These are phyloP conservation scores for Drosophila subsilvestris DNA, from an alignment of 2,888 invertebrate genomes.

Conservation along the genomic window DNA sequence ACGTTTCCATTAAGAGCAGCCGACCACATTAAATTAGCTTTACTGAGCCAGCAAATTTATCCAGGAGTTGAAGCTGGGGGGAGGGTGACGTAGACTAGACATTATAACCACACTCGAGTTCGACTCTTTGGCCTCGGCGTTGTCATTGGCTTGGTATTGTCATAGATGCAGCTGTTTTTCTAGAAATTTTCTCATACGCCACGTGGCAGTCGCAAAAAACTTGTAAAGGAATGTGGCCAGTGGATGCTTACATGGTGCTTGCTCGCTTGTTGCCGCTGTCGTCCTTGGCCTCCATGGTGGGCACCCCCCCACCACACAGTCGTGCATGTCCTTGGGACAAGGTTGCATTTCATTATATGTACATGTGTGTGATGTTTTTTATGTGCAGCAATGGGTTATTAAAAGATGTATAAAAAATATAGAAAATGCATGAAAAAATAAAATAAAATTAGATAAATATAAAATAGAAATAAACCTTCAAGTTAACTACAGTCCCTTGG, in stretches of 20 bases:
- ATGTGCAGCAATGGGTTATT: slow-evolving; percentile 33
- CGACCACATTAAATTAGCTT: slow-evolving; percentile 52
- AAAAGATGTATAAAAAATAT: slow-evolving; percentile 39
- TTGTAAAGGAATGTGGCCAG: background rate
- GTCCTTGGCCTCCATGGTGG: slow-evolving; percentile 55
- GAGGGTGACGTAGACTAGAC: slow-evolving; percentile 12
- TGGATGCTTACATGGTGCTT: slow-evolving; percentile 20
- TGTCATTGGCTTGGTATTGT: slow-evolving; percentile 60
- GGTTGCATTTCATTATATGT: slow-evolving; percentile 43
- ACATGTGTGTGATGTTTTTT: slow-evolving; percentile 30
- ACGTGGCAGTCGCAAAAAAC: slow-evolving; percentile 27
- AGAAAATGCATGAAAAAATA: slow-evolving; percentile 25
- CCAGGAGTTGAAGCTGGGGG: background rate
- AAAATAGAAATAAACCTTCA: background rate
- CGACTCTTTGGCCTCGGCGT: background rate
- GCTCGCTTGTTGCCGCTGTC: slow-evolving; percentile 31
- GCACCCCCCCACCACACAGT: background rate
- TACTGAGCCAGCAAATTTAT: slow-evolving; percentile 39
- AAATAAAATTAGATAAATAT: slow-evolving; percentile 6
- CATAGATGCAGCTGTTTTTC: slow-evolving; percentile 53
- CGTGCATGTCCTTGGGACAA: slow-evolving; percentile 34
- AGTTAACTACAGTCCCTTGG: too few relatives aligned
- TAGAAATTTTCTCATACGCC: slow-evolving; percentile 49
- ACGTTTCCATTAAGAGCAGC: slow-evolving; percentile 47
- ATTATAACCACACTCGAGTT: slow-evolving; percentile 36